Conservation (phyloP, 2,888 invertebrate genomes). For the Biston betularia region DNA sequence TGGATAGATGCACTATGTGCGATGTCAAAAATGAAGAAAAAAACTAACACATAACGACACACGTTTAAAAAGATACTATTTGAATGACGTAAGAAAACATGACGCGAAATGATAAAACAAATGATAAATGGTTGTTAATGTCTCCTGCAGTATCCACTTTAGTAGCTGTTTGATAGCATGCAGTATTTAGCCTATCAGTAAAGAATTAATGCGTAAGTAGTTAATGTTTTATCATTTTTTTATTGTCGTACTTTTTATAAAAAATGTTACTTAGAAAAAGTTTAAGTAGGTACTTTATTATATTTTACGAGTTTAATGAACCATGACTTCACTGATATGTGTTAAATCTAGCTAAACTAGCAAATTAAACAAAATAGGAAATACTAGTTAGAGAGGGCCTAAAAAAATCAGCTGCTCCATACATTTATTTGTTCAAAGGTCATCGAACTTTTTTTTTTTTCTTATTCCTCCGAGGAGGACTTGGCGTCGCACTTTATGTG, state of each 20-base stretch:
- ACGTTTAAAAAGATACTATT: slow-evolving; percentile 17
- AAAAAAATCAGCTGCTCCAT: too few species aligned
- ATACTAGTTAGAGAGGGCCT: too few species aligned
- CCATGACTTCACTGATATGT: background rate
- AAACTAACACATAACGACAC: background rate
- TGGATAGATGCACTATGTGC: too few species aligned
- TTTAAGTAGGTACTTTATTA: background rate
- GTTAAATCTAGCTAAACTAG: too few species aligned
- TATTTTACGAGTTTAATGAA: background rate
- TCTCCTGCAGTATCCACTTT: slow-evolving; percentile 13
- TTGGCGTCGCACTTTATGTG: too few species aligned
- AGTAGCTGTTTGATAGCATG: slow-evolving; percentile 12
- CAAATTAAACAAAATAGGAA: too few species aligned
- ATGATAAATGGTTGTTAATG: slow-evolving; percentile 6
- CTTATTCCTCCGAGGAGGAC: too few species aligned
- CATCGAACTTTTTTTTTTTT: too few species aligned
- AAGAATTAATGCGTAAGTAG: background rate
- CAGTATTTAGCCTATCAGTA: slow-evolving; percentile 8
- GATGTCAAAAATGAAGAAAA: background rate
- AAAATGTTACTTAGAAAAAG: background rate
- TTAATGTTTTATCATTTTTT: slow-evolving; percentile 2
- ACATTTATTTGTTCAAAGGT: too few species aligned
- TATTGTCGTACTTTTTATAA: background rate
- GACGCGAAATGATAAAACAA: slow-evolving; percentile 16
- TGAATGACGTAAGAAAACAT: slow-evolving; percentile 19